Evolutionary conservation across 1,140 invertebrate species (phyloP), one percentile per base, ranked within the genome.

Genomic region (Uloborus diversus): DNA sequence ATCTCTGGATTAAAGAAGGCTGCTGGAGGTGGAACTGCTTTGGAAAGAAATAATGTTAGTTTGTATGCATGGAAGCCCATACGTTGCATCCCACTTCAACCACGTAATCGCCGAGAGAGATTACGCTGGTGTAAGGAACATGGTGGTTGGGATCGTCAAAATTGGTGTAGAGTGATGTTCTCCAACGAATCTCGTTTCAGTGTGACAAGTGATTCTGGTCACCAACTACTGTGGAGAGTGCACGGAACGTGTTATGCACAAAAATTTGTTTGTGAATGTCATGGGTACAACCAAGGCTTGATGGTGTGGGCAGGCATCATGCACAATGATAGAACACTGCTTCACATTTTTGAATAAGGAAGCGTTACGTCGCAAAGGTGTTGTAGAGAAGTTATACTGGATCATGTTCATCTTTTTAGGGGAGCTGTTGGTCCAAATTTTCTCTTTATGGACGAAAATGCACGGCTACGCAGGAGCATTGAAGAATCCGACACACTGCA

Each of bases 401-500:
- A 61, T 61, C 20, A 61, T 65, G 62, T 35, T 42, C 5, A 2
- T 65, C 62, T 27, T 65, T 65, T 35, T 65, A 42, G 32, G 33
- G 62, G 62, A 1, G 23, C 62, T 14, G 35, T 42, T 17, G 30
- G 62, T 35, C 23, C 62, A 65, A 13, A 65, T n/a, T n/a, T n/a
- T n/a, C 62, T 65, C 13, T 65, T 65, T 42, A 65, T 65, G 32
- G 62, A 65, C 35, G 35, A 42, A 30, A 65, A 65, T 65, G 62
- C 32, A 25, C 0, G 62, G 3, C 62, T 33, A 42, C 62, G 37
- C 23, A 35, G 62, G 13, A 42, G 9, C 5, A 23, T n/a, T 35
- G 62, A 35, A 37, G 62, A 37, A 42, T 37, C 33, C 1, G 35
- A 35, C 62, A 37, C 35, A 35, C 32, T 65, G 25, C n/a, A 42